phyloP scores from a whole-genome alignment of 2,113 vertebrate species.

The Pholis gunnellus region DNA sequence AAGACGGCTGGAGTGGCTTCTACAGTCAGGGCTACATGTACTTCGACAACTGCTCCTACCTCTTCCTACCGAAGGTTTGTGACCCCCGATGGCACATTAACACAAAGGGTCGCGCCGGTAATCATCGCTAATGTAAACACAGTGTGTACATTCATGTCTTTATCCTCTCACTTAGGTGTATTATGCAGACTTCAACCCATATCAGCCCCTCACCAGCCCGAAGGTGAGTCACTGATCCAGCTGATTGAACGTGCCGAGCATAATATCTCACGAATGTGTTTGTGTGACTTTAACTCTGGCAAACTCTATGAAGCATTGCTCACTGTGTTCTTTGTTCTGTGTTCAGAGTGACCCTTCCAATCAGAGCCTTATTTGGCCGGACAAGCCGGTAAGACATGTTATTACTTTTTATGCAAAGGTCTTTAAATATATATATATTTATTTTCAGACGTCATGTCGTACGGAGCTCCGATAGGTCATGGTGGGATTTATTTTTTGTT shows the following conservation, averaged over 20 bases:
- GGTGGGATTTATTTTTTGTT: neutral
- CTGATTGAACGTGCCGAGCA: neutral
- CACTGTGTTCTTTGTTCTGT: neutral
- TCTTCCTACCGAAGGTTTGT: constrained; percentile 89
- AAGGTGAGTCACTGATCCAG: constrained; percentile 59
- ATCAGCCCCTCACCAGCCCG: constrained; percentile 83
- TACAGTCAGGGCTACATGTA: constrained; percentile 86
- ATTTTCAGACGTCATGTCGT: neutral
- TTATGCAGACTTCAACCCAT: constrained; percentile 85
- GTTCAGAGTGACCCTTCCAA: constrained; percentile 76
- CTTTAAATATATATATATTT: neutral
- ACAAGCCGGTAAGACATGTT: constrained; percentile 77
- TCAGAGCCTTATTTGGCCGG: constrained; percentile 65
- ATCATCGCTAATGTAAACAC: neutral
- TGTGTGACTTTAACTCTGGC: neutral
- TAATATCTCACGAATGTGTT: neutral
- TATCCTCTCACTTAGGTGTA: constrained; percentile 81
- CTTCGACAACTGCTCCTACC: constrained; percentile 88
- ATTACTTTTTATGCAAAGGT: neutral
- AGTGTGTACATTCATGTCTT: neutral
- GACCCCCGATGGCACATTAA: neutral
- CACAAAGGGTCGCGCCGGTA: neutral
- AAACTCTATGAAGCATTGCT: neutral
- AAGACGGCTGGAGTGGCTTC: constrained; percentile 88
- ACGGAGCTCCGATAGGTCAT: neutral